phyloP scores from a whole-genome alignment of 2,888 invertebrate genomes.

The Pseudococcus longispinus region DNA sequence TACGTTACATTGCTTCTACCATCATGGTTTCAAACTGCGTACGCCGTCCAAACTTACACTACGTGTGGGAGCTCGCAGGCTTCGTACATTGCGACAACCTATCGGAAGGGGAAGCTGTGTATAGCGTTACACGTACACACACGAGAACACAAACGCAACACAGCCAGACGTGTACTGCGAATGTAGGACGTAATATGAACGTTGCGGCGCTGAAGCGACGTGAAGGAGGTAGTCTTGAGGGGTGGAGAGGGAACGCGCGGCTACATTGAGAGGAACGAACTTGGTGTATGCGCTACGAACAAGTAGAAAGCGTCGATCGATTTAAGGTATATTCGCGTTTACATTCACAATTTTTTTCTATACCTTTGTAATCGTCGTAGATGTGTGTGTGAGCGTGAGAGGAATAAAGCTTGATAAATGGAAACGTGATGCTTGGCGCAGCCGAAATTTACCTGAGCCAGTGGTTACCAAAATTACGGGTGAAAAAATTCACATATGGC shows the following conservation, averaged over 20 bases:
- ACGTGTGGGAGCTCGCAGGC: constrained; percentile 12
- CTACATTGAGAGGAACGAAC: constrained; percentile 31
- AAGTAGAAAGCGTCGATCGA: constrained; percentile 24
- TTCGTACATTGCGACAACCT: background rate
- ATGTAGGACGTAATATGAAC: constrained; percentile 5
- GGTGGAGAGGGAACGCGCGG: background rate
- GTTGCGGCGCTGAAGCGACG: background rate
- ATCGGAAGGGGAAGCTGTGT: constrained; percentile 41
- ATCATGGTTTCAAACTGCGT: constrained; percentile 37
- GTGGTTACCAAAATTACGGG: background rate
- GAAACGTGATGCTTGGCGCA: background rate
- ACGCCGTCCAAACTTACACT: background rate
- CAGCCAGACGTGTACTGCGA: background rate
- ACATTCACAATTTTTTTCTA: background rate
- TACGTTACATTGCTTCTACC: constrained; percentile 47
- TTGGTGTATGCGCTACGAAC: background rate
- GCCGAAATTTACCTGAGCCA: background rate
- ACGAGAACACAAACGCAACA: background rate
- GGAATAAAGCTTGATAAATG: background rate
- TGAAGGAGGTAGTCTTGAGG: background rate
- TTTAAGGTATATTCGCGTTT: background rate
- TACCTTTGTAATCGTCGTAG: background rate
- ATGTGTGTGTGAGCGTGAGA: background rate
- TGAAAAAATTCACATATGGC: background rate
- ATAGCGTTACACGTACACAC: background rate